Conservation (phyloP, 1,140 invertebrate genomes). For the Trypoxylus dichotomus region DNA sequence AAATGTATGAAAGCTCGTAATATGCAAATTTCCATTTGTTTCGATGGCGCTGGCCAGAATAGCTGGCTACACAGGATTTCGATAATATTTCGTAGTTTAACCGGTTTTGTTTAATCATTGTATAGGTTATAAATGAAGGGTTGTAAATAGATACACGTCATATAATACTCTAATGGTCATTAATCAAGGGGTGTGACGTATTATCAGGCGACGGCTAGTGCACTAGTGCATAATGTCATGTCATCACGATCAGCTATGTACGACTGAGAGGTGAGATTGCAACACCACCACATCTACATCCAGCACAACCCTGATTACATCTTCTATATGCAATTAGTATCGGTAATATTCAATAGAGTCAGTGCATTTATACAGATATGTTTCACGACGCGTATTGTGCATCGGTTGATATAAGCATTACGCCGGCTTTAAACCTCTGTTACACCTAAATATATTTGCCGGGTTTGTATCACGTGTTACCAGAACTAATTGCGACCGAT, state of each 20-base stretch:
- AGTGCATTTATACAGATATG: not conserved
- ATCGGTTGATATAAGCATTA: not conserved
- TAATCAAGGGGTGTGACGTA: constrained; percentile 42
- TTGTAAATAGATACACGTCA: constrained; percentile 26
- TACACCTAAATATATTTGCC: not conserved
- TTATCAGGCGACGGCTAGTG: constrained; percentile 37
- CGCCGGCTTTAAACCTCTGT: not conserved
- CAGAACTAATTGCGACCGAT: not conserved
- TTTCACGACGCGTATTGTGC: not conserved
- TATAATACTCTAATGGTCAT: constrained; percentile 38
- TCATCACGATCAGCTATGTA: constrained; percentile 34
- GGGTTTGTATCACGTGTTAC: not conserved
- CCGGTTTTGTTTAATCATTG: constrained; percentile 28
- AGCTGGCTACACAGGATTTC: not conserved
- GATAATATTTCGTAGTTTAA: constrained; percentile 6
- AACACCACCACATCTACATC: not conserved
- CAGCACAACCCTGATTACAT: not conserved
- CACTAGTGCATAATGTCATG: constrained; percentile 42
- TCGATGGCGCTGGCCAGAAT: not conserved
- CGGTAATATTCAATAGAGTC: constrained; percentile 26
- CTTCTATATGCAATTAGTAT: constrained; percentile 29
- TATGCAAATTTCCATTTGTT: constrained; percentile 17
- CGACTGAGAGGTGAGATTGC: constrained; percentile 26
- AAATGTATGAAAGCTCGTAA: constrained; percentile 12
- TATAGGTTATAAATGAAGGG: constrained; percentile 28